Conservation (phyloP, 2,797 vertebrate species). For the Ceryle rudis region DNA sequence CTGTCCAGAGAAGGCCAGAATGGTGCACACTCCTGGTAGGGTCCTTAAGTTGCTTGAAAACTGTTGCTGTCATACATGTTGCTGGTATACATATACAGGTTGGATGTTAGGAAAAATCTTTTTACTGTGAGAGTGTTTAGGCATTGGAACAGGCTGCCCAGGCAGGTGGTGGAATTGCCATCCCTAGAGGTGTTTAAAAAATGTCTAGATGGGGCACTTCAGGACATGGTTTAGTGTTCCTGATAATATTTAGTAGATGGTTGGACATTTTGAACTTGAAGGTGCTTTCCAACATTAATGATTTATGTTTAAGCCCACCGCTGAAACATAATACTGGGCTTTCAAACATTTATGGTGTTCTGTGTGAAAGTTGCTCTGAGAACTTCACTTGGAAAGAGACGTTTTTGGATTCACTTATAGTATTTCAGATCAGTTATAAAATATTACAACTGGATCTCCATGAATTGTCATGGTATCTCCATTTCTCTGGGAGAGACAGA, state of each 20-base stretch:
- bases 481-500: not conserved
- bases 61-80: not conserved
- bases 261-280: too few species aligned
- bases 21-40: accelerated
- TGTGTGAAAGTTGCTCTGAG: not conserved
- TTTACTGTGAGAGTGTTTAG: too few species aligned
- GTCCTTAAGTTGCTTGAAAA: not conserved
- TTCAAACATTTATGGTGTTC: not conserved
- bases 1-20: not conserved
- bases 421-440: constrained; percentile 4
- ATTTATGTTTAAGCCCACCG: not conserved
- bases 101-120: too few species aligned
- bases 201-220: too few species aligned
- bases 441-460: not conserved
- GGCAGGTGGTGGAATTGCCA: too few species aligned
- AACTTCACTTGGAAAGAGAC: not conserved
- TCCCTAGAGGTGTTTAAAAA: too few species aligned
- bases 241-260: too few species aligned
- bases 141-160: too few species aligned
- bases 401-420: not conserved
- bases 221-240: too few species aligned
- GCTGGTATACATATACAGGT: too few species aligned
- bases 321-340: not conserved
- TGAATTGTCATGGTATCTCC: constrained; percentile 6
- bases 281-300: too few species aligned